phyloP scores from a whole-genome alignment of 2,888 invertebrate genomes.

The Alviniconcha strummeri region DNA sequence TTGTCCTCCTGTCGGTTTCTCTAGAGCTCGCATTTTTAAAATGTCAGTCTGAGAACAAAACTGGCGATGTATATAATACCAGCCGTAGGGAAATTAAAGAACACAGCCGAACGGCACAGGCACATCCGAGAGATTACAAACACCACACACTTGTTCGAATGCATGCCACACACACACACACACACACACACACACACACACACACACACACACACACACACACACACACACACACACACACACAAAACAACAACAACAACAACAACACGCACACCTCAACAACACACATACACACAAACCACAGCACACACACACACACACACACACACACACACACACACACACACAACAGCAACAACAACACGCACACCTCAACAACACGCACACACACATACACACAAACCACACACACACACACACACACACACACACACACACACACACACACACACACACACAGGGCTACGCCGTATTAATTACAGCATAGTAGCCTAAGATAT shows the following conservation, averaged over 20 bases:
- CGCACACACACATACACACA: neutral
- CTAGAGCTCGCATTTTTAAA: too few species aligned
- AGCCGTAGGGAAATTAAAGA: neutral
- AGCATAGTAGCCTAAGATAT: neutral
- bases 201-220: neutral
- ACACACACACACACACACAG: neutral
- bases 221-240: slow-evolving; percentile 3
- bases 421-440: neutral
- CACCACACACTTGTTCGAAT: too few species aligned
- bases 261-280: neutral
- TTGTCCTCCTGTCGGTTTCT: too few species aligned
- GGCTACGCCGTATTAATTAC: neutral
- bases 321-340: too few species aligned
- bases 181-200: neutral
- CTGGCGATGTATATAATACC: too few species aligned
- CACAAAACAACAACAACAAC: neutral
- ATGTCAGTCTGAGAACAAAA: too few species aligned
- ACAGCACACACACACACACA: slow-evolving; percentile 1
- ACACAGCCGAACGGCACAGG: too few species aligned
- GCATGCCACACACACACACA: neutral
- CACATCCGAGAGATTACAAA: too few species aligned
- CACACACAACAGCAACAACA: too few species aligned
- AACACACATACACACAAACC: neutral
- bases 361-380: too few species aligned
- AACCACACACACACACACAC: slow-evolving; percentile 1